These are phyloP conservation scores for Pseudachorutes palmiensis DNA, from an alignment of 1,140 invertebrate genomes.

Conservation along the genomic window DNA sequence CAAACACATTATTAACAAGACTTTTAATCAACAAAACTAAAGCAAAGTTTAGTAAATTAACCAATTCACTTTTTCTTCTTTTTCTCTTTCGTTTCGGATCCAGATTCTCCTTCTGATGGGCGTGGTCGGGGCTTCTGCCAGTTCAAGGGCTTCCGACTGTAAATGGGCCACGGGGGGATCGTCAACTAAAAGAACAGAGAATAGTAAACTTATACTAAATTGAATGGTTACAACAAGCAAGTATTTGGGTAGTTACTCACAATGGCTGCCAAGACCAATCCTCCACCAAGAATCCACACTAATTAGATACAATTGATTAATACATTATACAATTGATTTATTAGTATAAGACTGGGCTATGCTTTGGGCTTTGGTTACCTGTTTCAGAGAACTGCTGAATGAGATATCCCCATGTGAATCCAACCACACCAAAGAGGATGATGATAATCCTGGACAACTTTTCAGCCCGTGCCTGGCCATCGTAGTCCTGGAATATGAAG, in stretches of 20 bases:
- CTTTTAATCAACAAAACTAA: too few relatives aligned
- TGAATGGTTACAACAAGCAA: too few relatives aligned
- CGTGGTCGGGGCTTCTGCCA: slow-evolving; percentile 70
- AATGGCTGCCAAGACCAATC: slow-evolving; percentile 74
- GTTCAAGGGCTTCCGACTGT: slow-evolving; percentile 71
- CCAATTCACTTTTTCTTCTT: slow-evolving; percentile 38
- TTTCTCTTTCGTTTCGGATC: slow-evolving; percentile 31
- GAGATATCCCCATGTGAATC: slow-evolving; percentile 82
- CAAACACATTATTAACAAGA: too few relatives aligned
- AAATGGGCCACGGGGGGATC: slow-evolving; percentile 89
- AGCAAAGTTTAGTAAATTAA: too few relatives aligned
- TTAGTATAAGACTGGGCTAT: too few relatives aligned
- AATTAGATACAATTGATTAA: too few relatives aligned
- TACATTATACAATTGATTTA: too few relatives aligned
- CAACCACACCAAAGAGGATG: slow-evolving; percentile 76
- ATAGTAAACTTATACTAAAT: slow-evolving; percentile 7
- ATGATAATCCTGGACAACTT: slow-evolving; percentile 80
- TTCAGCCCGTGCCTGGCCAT: slow-evolving; percentile 80
- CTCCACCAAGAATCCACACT: slow-evolving; percentile 84
- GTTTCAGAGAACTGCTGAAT: slow-evolving; percentile 93
- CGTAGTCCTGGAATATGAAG: slow-evolving; percentile 65
- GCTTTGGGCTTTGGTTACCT: too few relatives aligned
- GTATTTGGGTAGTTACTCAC: slow-evolving; percentile 50
- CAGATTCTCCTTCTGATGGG: slow-evolving; percentile 27
- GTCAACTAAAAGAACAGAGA: slow-evolving; percentile 65